Base-by-base conservation (phyloP, 64 coral and sea anemone genomes). In the Pachyseris speciosa region DNA sequence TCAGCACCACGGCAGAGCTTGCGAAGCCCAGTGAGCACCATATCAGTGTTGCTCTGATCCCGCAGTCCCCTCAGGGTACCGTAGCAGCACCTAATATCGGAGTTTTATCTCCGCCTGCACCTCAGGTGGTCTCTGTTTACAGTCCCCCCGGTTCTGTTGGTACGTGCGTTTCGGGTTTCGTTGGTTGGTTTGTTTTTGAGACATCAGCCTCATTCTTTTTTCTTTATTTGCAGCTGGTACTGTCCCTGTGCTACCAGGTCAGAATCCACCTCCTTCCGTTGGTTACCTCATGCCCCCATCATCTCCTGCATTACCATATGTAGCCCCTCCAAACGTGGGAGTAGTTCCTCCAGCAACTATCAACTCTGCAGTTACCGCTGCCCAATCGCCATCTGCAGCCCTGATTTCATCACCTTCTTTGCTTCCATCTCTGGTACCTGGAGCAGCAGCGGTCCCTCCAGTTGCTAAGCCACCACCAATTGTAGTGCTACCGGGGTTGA, bases 401-500 rank as follows among this genome's bases (percentile, higher is more conserved):
- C 53, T 81, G 22, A 81, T 81, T 25, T 37, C 77, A 7, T 81
- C 72, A 24, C 52, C 40, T 89, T 27, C 53, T 15, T 9, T 36
- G 0, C 36, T 39, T 0, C 16, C 27, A 29, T 7, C 61, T 7
- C 8, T 71, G 29, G 34, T 51, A 13, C 26, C 69, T 22, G 72
- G 16, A 0, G 9, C 55, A 20, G 55, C 24, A 11, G 25, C 71
- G 17, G 34, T 39, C 3, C 72, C 86, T 34, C 29, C n/a, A 33
- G 45, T 57, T 30, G 67, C 44, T 9, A 17, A 81, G 52, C 17
- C 77, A 13, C 84, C 84, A 25, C 55, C n/a, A 5, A 64, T 88
- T 16, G 12, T 66, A 2, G 78, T 89, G 86, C 72, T 72, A 25
- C 86, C 86, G 10, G 86, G 86, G 32, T 17, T 77, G 5, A 63